Evolutionary conservation across 2,113 vertebrate genomes (phyloP).

Genomic region (Meles meles): DNA sequence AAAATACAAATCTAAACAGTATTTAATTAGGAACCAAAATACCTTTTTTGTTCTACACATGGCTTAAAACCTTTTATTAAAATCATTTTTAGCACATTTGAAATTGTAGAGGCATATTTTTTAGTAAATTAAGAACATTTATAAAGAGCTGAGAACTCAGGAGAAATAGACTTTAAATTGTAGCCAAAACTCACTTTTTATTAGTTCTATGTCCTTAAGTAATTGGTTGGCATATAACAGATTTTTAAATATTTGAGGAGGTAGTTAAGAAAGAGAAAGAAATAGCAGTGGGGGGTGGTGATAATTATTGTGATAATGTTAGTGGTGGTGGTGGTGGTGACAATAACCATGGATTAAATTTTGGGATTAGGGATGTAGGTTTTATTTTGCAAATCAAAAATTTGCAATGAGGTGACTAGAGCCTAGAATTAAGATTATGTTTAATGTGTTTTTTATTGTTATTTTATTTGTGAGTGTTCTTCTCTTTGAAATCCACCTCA

Average conservation of each 20-base stretch:
- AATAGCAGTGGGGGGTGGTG: rapidly evolving
- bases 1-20: background rate
- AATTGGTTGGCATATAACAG: background rate
- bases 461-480: background rate
- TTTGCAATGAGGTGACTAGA: background rate
- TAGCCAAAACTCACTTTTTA: background rate
- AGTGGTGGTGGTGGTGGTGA: background rate
- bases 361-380: background rate
- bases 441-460: background rate
- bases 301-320: background rate
- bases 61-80: background rate
- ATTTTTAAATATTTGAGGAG: background rate
- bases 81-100: background rate
- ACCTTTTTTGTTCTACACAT: background rate
- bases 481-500: background rate
- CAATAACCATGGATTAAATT: background rate
- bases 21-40: background rate
- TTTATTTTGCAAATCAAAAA: background rate
- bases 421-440: background rate
- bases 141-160: background rate
- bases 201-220: background rate
- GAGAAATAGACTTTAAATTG: background rate
- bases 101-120: background rate
- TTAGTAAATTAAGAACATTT: background rate
- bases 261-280: background rate